Evolutionary conservation across 2,113 vertebrate genomes (phyloP).

Genomic region (Donacobius atricapilla): DNA sequence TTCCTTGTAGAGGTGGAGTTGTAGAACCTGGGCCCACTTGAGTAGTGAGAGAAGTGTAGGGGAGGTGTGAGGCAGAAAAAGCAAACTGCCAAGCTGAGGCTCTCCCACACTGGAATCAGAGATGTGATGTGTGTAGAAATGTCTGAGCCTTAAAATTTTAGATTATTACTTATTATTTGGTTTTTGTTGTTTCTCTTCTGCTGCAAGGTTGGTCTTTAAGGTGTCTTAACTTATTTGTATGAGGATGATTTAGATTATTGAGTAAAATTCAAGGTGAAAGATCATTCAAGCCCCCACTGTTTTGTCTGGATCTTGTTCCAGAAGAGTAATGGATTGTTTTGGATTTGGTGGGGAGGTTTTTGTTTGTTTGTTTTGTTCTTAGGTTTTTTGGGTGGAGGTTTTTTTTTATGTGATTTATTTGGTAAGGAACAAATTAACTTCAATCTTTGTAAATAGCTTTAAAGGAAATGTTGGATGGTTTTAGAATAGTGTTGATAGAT

Average conservation of each 20-base stretch:
- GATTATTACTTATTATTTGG: background rate
- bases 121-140: background rate
- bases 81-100: background rate
- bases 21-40: background rate
- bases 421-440: background rate
- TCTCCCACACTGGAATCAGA: background rate
- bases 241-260: background rate
- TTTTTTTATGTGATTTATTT: background rate
- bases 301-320: background rate
- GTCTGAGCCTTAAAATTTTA: background rate
- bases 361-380: background rate
- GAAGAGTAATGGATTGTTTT: background rate
- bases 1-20: background rate
- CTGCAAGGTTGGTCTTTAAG: background rate
- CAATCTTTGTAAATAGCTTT: background rate
- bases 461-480: background rate
- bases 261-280: background rate
- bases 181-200: background rate
- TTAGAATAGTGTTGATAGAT: background rate
- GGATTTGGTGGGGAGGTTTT: background rate
- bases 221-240: background rate
- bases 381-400: background rate
- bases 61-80: background rate
- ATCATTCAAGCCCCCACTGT: background rate
- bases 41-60: background rate